These are phyloP conservation scores for Drosophila prolongata DNA, from an alignment of 2,888 invertebrate species.

Conservation along the genomic window DNA sequence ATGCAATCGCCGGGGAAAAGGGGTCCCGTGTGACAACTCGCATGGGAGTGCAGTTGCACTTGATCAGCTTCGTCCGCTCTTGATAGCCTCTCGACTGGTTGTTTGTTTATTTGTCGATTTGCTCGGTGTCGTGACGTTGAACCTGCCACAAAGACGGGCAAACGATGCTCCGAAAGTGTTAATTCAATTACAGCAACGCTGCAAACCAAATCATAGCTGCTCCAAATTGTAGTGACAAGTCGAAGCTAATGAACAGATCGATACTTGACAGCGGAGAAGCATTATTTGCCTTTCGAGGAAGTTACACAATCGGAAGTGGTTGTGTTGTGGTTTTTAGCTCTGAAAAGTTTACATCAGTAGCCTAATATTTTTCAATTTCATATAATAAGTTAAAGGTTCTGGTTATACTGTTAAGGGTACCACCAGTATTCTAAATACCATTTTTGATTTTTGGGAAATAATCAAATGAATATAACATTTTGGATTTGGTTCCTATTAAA, in stretches of 20 bases:
- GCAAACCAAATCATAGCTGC: slow-evolving; percentile 25
- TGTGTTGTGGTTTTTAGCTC: background rate
- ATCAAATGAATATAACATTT: no score
- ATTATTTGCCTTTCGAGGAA: background rate
- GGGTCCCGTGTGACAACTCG: slow-evolving; percentile 29
- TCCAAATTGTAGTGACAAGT: slow-evolving; percentile 31
- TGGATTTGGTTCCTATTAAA: no score
- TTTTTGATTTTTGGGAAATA: no score
- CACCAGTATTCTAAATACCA: no score
- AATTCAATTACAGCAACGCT: slow-evolving; percentile 45
- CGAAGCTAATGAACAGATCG: slow-evolving; percentile 25
- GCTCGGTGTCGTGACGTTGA: slow-evolving; percentile 64
- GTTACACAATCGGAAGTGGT: slow-evolving; percentile 16
- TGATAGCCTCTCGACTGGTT: background rate
- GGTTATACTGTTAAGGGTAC: no score
- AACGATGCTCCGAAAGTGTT: slow-evolving; percentile 31
- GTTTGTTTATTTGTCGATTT: slow-evolving; percentile 43
- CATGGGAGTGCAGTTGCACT: slow-evolving; percentile 39
- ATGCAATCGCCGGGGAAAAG: slow-evolving; percentile 44
- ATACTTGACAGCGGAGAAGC: slow-evolving; percentile 1
- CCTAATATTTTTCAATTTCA: no score
- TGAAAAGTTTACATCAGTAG: background rate
- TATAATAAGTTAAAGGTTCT: no score
- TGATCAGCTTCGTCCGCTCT: slow-evolving; percentile 28
- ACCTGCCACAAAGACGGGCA: slow-evolving; percentile 54